Evolutionary conservation across 2,797 vertebrate genomes (phyloP), one percentile per base, ranked within the genome.

Genomic region (Coilia nasus): DNA sequence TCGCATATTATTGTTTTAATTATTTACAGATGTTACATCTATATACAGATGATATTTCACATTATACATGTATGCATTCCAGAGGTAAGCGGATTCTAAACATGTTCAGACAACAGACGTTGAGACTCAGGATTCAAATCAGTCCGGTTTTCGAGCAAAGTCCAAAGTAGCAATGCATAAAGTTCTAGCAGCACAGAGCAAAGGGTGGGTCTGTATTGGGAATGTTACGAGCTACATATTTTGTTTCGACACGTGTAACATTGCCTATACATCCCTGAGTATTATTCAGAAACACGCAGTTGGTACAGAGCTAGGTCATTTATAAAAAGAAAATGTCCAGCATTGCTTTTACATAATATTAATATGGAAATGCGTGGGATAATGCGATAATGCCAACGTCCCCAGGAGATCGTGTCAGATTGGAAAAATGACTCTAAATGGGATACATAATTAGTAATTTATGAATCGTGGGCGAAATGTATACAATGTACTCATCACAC

Each of bases 21-120:
- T 96, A 94, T 96, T 89, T 96, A 95, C 95, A 96, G 83, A 87
- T 89, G 91, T 93, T 95, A 94, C 94, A 95, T 89, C 87, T 94
- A 91, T 95, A 87, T 95, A 95, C 95, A 96, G 83, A 89, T 83
- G 86, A 87, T 84, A 85, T 82, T 88, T 78, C 83, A 90, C 92
- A 89, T 93, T 90, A 93, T 92, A 93, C 92, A 92, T 56, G 46
- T 91, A 94, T 93, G 93, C 94, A 95, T 96, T 96, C 93, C 93
- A 93, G 86, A 89, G 93, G 86, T 89, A 93, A 91, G 94, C 83
- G 86, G 88, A 92, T 85, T 88, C 92, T 93, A 93, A 90, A 59
- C 81, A 92, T 90, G 86, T 80, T 88, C 90, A 87, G 80, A 86
- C 81, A 87, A 93, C 88, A 93, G 91, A 92, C 94, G 90, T 81